Conservation (phyloP, 2,797 vertebrate genomes). For the Nyctalus aviator region DNA sequence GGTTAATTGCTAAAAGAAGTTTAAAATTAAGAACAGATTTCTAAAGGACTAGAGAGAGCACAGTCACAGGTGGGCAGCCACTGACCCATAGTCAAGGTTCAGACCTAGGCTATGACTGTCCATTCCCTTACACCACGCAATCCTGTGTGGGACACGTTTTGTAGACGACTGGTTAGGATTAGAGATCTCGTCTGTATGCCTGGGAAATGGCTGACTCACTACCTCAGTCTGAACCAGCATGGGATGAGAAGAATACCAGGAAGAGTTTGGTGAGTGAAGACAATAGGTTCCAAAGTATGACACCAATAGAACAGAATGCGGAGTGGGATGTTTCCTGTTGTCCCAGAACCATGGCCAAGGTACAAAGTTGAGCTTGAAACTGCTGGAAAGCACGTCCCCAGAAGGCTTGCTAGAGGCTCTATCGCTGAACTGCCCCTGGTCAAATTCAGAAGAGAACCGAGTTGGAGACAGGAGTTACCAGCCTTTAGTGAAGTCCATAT, state of each 20-base stretch:
- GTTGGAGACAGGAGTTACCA: not conserved
- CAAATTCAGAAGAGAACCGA: not conserved
- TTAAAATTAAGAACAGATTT: slow-evolving; percentile 35
- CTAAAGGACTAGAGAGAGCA: not conserved
- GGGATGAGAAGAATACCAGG: slow-evolving; percentile 37
- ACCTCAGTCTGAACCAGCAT: not conserved
- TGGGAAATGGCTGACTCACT: not conserved
- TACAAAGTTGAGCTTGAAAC: slow-evolving; percentile 8
- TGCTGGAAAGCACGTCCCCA: not conserved
- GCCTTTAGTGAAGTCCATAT: not conserved
- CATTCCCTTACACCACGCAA: not conserved
- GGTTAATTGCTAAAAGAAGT: not conserved
- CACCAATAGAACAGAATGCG: not conserved
- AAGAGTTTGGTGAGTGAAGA: slow-evolving; percentile 47
- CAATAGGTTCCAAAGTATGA: slow-evolving; percentile 36
- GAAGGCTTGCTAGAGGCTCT: not conserved
- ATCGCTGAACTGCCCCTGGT: not conserved
- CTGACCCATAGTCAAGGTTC: not conserved
- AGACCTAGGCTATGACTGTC: not conserved
- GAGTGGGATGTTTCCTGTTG: slow-evolving; percentile 32
- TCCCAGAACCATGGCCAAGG: slow-evolving; percentile 20
- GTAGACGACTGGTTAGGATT: not conserved
- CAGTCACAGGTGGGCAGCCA: not conserved
- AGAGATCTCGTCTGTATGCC: not conserved
- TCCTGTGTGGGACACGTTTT: not conserved